Evolutionary conservation across 1,140 invertebrate species (phyloP).

Genomic region (Dolichoris vasculosae): DNA sequence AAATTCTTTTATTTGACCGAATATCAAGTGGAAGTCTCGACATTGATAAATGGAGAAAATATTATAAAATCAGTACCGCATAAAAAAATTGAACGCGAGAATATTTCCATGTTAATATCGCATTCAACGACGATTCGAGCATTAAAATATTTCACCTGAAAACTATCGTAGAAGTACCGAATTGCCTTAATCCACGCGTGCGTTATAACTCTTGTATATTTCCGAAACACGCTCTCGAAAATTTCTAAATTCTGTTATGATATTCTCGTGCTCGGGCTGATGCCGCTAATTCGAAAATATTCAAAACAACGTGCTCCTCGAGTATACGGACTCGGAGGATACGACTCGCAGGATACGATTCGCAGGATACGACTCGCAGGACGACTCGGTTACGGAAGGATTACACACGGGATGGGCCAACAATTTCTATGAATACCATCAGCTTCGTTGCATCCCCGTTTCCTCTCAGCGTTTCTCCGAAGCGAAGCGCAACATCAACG

Average conservation of each 20-base stretch:
- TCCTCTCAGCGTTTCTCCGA: not conserved
- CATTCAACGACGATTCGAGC: not conserved
- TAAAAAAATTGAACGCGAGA: not conserved
- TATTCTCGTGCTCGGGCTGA: not conserved
- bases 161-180: not conserved
- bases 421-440: slow-evolving; percentile 9
- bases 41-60: not conserved
- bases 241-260: not conserved
- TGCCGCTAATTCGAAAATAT: not conserved
- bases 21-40: too few relatives aligned
- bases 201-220: not conserved
- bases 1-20: too few relatives aligned
- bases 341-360: not conserved
- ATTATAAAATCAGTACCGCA: not conserved
- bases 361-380: not conserved
- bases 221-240: not conserved
- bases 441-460: slow-evolving; percentile 4
- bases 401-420: not conserved
- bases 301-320: not conserved
- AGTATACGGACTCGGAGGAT: too few relatives aligned
- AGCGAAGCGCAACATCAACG: not conserved
- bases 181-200: not conserved
- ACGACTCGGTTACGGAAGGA: not conserved
- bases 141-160: not conserved
- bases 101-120: not conserved